phyloP scores from a whole-genome alignment of 30 jellyfish, hydroid and myxozoan genomes.

The Nemopilema nomurai region DNA sequence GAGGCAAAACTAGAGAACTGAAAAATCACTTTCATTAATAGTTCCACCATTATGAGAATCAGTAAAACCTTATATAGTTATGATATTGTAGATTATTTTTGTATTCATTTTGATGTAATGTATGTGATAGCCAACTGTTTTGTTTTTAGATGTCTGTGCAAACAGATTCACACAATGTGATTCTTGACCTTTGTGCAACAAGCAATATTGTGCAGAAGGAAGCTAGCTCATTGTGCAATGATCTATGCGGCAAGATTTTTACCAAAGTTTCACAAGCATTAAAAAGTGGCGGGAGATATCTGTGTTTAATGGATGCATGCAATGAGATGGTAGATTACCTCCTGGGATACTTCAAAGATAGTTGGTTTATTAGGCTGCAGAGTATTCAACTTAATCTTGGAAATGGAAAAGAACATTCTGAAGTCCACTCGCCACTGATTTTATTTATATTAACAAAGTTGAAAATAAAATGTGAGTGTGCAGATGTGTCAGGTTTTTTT shows the following conservation, averaged over 20 bases:
- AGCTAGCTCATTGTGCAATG: neutral
- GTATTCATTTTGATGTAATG: too few relatives aligned
- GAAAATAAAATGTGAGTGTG: conserved; percentile 27
- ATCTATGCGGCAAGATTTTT: neutral
- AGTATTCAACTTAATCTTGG: neutral
- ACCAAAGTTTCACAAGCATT: neutral
- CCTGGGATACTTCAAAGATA: conserved; percentile 39
- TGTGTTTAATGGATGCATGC: conserved; percentile 64
- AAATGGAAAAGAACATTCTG: conserved; percentile 13
- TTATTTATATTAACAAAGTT: conserved; percentile 25
- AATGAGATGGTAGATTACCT: conserved; percentile 28
- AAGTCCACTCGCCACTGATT: conserved; percentile 25
- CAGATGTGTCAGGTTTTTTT: too few relatives aligned
- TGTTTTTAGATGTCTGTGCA: neutral
- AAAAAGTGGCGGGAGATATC: conserved; percentile 74
- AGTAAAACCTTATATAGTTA: too few relatives aligned
- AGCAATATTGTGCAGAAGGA: neutral
- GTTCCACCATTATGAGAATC: too few relatives aligned
- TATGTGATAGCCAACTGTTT: neutral
- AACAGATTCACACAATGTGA: neutral
- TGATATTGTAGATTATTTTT: too few relatives aligned
- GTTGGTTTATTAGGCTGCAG: conserved; percentile 36
- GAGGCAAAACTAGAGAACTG: too few relatives aligned
- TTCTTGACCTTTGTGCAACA: conserved; percentile 8
- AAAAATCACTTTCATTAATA: too few relatives aligned